phyloP scores from a whole-genome alignment of 2,113 vertebrate genomes.

The Bujurquina vittata region DNA sequence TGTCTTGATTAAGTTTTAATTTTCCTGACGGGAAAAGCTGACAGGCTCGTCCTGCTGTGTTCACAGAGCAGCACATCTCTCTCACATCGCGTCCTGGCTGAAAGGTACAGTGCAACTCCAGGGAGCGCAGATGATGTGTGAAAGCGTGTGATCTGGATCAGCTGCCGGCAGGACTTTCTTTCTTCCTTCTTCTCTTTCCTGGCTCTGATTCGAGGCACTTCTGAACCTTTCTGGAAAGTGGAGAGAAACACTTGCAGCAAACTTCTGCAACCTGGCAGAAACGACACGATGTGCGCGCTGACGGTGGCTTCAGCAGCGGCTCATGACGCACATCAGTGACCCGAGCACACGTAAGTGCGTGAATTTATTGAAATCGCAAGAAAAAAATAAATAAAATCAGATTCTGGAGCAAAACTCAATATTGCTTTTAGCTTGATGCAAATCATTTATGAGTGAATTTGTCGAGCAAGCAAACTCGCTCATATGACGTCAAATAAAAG shows the following conservation, averaged over 20 bases:
- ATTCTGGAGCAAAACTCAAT: background rate
- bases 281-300: background rate
- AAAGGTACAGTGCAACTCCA: conserved; percentile 3
- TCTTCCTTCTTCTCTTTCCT: background rate
- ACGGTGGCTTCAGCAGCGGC: background rate
- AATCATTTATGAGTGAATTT: too few species aligned
- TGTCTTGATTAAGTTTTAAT: conserved; percentile 79
- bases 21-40: conserved; percentile 45
- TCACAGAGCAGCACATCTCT: conserved; percentile 31
- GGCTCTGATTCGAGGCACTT: background rate
- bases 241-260: background rate
- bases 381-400: background rate
- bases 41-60: conserved; percentile 22
- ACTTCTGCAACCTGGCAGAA: conserved; percentile 24
- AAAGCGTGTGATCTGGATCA: conserved; percentile 21
- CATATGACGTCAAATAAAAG: too few species aligned
- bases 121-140: conserved; percentile 29
- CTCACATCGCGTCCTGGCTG: background rate
- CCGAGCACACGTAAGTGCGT: conserved; percentile 30
- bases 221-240: conserved; percentile 14
- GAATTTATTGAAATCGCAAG: background rate
- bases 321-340: conserved; percentile 7
- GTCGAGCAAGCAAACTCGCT: too few species aligned
- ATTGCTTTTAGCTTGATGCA: too few species aligned
- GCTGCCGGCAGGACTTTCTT: background rate